Conservation (phyloP, 2,888 invertebrate species). For the Agriopis leucophaearia region DNA sequence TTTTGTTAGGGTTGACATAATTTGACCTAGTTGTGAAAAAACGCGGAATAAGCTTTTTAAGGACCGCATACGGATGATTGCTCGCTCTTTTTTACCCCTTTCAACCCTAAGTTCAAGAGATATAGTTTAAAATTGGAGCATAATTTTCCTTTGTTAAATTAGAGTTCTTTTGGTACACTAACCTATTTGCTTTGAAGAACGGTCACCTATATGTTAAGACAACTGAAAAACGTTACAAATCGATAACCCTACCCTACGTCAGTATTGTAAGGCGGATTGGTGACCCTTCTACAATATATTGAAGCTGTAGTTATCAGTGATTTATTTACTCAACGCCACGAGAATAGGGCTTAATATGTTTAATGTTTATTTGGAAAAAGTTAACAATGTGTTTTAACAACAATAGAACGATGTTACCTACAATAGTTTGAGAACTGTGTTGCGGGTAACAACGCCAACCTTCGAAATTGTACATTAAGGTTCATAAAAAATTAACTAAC, state of each 20-base stretch:
- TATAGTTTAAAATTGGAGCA: conserved; percentile 26
- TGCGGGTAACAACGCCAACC: too few species aligned
- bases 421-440: too few species aligned
- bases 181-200: conserved; percentile 47
- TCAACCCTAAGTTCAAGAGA: conserved; percentile 27
- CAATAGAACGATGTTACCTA: too few species aligned
- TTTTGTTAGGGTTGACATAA: conserved; percentile 45
- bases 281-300: too few species aligned
- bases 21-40: conserved; percentile 66
- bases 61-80: conserved; percentile 44
- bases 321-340: too few species aligned
- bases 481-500: too few species aligned
- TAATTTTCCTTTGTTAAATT: conserved; percentile 2
- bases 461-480: too few species aligned
- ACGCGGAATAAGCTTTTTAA: conserved; percentile 53
- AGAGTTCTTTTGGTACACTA: conserved; percentile 41
- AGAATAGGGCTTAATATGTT: too few species aligned
- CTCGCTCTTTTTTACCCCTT: conserved; percentile 3
- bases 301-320: too few species aligned
- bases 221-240: conserved; percentile 19
- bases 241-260: conserved; percentile 3
- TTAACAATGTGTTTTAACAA: too few species aligned
- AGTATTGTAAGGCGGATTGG: too few species aligned
- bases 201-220: conserved; percentile 45
- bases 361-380: too few species aligned